These are phyloP conservation scores for Plebejus melissa DNA, from an alignment of 2,888 invertebrate genomes.

Conservation along the genomic window DNA sequence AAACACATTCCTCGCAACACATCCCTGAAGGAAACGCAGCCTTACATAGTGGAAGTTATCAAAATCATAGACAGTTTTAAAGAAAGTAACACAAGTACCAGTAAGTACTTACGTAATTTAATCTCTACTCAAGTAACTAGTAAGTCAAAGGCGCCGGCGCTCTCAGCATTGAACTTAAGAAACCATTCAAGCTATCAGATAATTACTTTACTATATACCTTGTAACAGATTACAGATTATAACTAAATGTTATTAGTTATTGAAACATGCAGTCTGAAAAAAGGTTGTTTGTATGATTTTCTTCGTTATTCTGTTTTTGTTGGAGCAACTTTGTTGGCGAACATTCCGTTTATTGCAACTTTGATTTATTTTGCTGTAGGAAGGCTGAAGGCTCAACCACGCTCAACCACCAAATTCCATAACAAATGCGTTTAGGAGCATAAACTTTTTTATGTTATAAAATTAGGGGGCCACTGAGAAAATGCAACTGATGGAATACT, in stretches of 20 bases:
- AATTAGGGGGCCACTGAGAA: too few species aligned
- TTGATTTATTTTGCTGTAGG: too few species aligned
- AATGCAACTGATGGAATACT: too few species aligned
- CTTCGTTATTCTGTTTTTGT: too few species aligned
- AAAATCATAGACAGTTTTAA: not conserved
- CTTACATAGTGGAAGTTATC: not conserved
- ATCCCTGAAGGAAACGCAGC: not conserved
- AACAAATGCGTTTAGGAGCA: too few species aligned
- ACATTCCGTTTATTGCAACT: too few species aligned
- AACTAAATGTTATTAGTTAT: conserved; percentile 9
- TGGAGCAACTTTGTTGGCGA: too few species aligned
- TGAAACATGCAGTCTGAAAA: not conserved
- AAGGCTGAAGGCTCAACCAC: too few species aligned
- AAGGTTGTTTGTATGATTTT: not conserved
- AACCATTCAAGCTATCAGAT: conserved; percentile 31
- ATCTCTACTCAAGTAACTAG: conserved; percentile 32
- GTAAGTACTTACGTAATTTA: not conserved
- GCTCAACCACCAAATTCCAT: too few species aligned
- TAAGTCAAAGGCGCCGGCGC: conserved; percentile 50
- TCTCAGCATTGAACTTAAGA: conserved; percentile 36
- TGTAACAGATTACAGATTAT: conserved; percentile 13
- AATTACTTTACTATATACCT: conserved; percentile 11
- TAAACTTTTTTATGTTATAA: too few species aligned
- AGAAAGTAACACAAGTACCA: not conserved
- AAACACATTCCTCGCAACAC: too few species aligned